Conservation (phyloP, 2,888 invertebrate species). For the Hyppa rectilinea region DNA sequence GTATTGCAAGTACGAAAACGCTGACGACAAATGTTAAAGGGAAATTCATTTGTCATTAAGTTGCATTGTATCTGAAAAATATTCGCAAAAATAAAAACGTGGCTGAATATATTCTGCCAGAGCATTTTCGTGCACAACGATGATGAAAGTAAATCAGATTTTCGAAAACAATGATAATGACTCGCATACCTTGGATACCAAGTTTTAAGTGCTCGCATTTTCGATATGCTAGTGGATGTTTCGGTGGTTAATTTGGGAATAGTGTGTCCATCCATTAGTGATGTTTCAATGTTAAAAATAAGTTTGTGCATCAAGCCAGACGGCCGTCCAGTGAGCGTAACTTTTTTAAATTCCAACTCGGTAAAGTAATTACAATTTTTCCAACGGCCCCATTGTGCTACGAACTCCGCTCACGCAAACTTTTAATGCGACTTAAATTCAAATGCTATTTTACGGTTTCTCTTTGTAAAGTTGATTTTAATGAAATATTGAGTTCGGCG, state of each 20-base stretch:
- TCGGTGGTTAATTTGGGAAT: slow-evolving; percentile 9
- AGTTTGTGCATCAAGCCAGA: slow-evolving; percentile 74
- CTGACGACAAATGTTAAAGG: slow-evolving; percentile 41
- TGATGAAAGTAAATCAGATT: slow-evolving; percentile 18
- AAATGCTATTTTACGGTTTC: slow-evolving; percentile 87
- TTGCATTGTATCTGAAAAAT: slow-evolving; percentile 32
- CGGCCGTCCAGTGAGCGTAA: slow-evolving; percentile 76
- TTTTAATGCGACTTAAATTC: slow-evolving; percentile 89
- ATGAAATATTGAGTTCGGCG: slow-evolving; percentile 77
- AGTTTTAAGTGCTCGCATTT: neutral
- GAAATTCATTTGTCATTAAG: slow-evolving; percentile 45
- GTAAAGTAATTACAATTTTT: slow-evolving; percentile 90
- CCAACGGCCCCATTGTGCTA: slow-evolving; percentile 87
- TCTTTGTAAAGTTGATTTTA: slow-evolving; percentile 83
- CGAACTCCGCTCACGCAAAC: slow-evolving; percentile 87
- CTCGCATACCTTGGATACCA: neutral
- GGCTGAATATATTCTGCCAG: slow-evolving; percentile 8
- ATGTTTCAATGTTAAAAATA: slow-evolving; percentile 67
- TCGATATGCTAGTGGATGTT: neutral
- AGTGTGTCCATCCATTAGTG: slow-evolving; percentile 28
- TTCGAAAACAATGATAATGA: slow-evolving; percentile 2
- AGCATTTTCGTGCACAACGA: slow-evolving; percentile 17
- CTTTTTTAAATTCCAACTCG: slow-evolving; percentile 87
- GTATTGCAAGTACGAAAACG: slow-evolving; percentile 36
- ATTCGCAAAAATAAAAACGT: slow-evolving; percentile 27